Evolutionary conservation across 1,140 invertebrate genomes (phyloP), one percentile per base, ranked within the genome.

Genomic region (Condylostylus longicornis): DNA sequence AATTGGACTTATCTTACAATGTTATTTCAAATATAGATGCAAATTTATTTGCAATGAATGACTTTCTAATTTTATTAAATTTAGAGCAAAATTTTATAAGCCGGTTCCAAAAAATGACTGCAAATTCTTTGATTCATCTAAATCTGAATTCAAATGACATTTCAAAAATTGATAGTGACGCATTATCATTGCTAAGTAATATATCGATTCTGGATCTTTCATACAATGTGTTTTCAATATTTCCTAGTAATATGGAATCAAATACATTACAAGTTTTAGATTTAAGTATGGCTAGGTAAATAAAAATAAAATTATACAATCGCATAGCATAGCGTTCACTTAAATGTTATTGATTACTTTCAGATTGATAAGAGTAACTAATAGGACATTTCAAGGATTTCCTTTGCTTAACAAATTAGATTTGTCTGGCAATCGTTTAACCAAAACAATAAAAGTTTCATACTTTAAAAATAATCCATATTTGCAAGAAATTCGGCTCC

Each of bases 1-100:
- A 63, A 35, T 48, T 79, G 25, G 75, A 79, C 53, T 52, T 79
- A 35, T 79, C 78, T 0, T 70, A 66, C 52, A 82, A 82, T 48
- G 65, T 70, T 42, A 71, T 82, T 35, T 62, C 61, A 2, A 42
- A 49, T 2, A 43, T 79, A 38, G 64, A 68, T 28, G 57, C 62
- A 41, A 66, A 72, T 18, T 59, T 64, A 18, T 61, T 77, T 22
- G 44, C 53, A 10, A 60, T 66, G 42, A 70, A 71, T 53, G 63
- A 68, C 13, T 64, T 62, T 10, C 43, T 79, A 12, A 65, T 57
- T 3, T 65, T 61, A 40, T 50, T 80, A 1, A 69, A 72, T 47
- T 46, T 82, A 21, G 71, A 67, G 47, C 68, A 72, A 43, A 80
- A 82, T 49, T 71, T 75, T 45, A 46, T 82, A 2, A 69, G 65